A percentile compares a stretch with the other conserved stretches of the same genome.
Evolutionary conservation across 1,140 invertebrate species (phyloP).

Genomic region (Euwallacea similis): DNA sequence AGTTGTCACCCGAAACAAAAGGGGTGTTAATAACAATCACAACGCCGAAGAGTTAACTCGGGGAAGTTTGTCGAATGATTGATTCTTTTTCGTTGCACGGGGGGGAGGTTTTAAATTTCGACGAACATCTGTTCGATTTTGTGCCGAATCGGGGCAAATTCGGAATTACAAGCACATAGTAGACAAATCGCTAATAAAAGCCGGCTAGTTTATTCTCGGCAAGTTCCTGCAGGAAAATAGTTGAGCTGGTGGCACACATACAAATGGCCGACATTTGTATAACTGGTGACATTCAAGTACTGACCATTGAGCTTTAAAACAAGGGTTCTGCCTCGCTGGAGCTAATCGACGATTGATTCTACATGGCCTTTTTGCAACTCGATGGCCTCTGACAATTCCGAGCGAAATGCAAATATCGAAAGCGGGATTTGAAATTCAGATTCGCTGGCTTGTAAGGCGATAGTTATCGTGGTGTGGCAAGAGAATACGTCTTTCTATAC

Average conservation of each 20-base stretch:
- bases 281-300: slow-evolving; percentile 10
- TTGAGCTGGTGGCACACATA: slow-evolving; percentile 8
- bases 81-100: not conserved
- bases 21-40: too few species aligned
- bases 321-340: not conserved
- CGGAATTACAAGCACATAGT: slow-evolving; percentile 11
- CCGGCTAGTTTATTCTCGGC: slow-evolving; percentile 6
- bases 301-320: slow-evolving; percentile 7
- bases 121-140: slow-evolving; percentile 7
- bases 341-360: slow-evolving; percentile 5
- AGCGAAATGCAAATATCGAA: slow-evolving; percentile 2
- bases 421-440: slow-evolving; percentile 6
- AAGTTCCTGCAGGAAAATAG: slow-evolving; percentile 12
- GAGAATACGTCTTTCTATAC: too few species aligned
- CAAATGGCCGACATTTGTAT: slow-evolving; percentile 17
- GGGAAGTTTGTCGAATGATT: too few species aligned
- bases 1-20: too few species aligned
- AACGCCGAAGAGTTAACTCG: too few species aligned
- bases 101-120: not conserved
- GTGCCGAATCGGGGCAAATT: slow-evolving; percentile 2
- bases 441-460: not conserved
- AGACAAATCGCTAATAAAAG: slow-evolving; percentile 23
- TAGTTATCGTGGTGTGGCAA: not conserved
- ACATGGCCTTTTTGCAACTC: slow-evolving; percentile 2
- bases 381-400: not conserved